Evolutionary conservation across 2,888 invertebrate species (phyloP), one percentile per base, ranked within the genome.

Genomic region (Platycheirus albimanus): DNA sequence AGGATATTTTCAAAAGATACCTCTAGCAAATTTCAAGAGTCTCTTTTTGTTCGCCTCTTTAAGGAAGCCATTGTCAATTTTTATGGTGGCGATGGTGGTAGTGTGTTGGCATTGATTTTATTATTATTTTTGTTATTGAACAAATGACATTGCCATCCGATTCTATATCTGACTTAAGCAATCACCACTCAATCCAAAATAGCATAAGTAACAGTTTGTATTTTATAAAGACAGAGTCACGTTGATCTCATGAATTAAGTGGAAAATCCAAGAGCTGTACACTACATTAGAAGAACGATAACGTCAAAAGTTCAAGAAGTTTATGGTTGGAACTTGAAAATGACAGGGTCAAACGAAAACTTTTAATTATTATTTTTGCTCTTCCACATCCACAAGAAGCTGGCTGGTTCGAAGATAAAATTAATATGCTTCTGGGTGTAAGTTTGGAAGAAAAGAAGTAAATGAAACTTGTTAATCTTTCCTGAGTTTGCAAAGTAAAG

Each of bases 141-240:
- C 17, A 51, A 70, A n/a, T 70, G 56, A 43, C 75, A 70, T 51
- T 67, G 66, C 28, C 80, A 8, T 66, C 20, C 56, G 15, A 51
- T 58, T 6, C 56, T 11, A 33, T 64, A 28, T 69, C 38, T 45
- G 19, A 43, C 36, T 43, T 33, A 52, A 80, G 80, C 75, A 75
- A 74, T 70, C 43, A 36, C 45, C 38, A 70, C 80, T 80, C 74
- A 70, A 74, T 69, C 63, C 28, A 56, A 79, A 74, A 78, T 67
- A 67, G 47, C 58, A 52, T 17, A 45, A 66, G 54, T 36, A 47
- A 17, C 8, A 1, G 30, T 33, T 33, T 33, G 30, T 4, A 33
- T 33, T 8, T 24, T 33, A 24, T 24, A 33, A 7, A 8, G 30
- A 33, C 7, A 33, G 8, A 7, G 30, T 7, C 30, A 33, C 30